phyloP scores from a whole-genome alignment of 2,888 invertebrate species.

The Agrochola macilenta region DNA sequence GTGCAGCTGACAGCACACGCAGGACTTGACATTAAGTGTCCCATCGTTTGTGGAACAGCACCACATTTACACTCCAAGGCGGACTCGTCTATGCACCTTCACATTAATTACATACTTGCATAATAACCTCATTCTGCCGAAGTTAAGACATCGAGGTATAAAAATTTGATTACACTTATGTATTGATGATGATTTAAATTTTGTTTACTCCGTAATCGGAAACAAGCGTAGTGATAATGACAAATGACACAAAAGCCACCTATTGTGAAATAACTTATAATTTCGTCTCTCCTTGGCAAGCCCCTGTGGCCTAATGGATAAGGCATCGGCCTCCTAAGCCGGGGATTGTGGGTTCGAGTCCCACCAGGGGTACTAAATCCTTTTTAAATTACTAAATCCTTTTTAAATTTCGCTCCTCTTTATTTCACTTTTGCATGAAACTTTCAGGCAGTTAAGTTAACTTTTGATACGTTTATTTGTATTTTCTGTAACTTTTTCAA shows the following conservation, averaged over 20 bases:
- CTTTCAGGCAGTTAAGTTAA: background rate
- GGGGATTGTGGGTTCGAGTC: slow-evolving; percentile 95
- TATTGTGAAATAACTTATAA: slow-evolving; percentile 14
- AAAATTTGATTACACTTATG: background rate
- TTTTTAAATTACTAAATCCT: slow-evolving; percentile 61
- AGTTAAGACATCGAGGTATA: background rate
- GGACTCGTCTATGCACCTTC: no score
- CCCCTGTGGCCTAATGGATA: slow-evolving; percentile 95
- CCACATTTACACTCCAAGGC: no score
- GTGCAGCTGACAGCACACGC: no score
- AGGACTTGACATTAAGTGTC: no score
- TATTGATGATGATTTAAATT: background rate
- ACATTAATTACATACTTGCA: no score
- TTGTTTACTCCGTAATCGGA: background rate
- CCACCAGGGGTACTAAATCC: slow-evolving; percentile 91
- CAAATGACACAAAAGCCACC: no score
- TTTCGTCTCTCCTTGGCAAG: slow-evolving; percentile 63
- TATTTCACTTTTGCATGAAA: slow-evolving; percentile 15
- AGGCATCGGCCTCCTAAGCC: slow-evolving; percentile 95
- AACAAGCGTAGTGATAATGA: background rate
- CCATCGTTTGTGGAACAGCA: no score
- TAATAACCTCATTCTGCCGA: background rate
- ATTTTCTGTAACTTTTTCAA: background rate
- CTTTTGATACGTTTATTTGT: background rate
- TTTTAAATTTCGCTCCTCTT: slow-evolving; percentile 8